Conservation (phyloP, 2,888 invertebrate genomes). For the Alloscopus bannaensis region DNA sequence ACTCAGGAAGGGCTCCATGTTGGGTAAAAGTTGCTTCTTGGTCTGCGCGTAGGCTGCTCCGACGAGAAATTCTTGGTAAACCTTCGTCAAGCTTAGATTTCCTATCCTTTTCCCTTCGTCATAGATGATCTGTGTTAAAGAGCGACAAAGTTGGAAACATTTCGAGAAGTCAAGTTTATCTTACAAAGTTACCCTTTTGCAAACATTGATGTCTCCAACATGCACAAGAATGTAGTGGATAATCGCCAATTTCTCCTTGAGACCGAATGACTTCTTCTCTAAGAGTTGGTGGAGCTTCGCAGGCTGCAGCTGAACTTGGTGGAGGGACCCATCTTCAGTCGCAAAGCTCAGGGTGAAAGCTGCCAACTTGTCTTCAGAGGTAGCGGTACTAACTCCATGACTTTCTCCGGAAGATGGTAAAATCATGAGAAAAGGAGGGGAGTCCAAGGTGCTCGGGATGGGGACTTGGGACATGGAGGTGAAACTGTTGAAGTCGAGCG, state of each 20-base stretch:
- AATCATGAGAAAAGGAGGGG: conserved; percentile 31
- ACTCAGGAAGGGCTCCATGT: conserved; percentile 69
- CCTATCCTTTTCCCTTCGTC: conserved; percentile 65
- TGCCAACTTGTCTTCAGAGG: conserved; percentile 37
- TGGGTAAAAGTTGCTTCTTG: conserved; percentile 77
- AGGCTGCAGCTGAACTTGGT: conserved; percentile 58
- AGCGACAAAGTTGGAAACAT: conserved; percentile 6
- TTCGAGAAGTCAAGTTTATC: too few relatives aligned
- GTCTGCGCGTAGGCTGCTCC: conserved; percentile 84
- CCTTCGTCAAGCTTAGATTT: conserved; percentile 80
- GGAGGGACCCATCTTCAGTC: conserved; percentile 47
- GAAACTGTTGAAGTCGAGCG: conserved; percentile 54
- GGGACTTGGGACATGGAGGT: conserved; percentile 27
- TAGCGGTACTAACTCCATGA: not conserved
- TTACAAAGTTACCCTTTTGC: conserved; percentile 81
- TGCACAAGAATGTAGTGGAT: conserved; percentile 89
- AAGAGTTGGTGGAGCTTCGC: conserved; percentile 62
- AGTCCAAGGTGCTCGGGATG: not conserved
- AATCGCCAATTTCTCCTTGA: conserved; percentile 79
- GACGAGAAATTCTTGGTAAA: conserved; percentile 89
- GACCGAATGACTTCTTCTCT: conserved; percentile 40
- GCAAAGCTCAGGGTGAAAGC: conserved; percentile 44
- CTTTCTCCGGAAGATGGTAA: conserved; percentile 12
- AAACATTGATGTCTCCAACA: conserved; percentile 83
- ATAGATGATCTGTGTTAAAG: conserved; percentile 63